A percentile compares a stretch with the other conserved stretches of the same genome.
These are phyloP conservation scores for Stictocephala bisonia DNA, from an alignment of 2,888 invertebrate genomes.

Conservation along the genomic window DNA sequence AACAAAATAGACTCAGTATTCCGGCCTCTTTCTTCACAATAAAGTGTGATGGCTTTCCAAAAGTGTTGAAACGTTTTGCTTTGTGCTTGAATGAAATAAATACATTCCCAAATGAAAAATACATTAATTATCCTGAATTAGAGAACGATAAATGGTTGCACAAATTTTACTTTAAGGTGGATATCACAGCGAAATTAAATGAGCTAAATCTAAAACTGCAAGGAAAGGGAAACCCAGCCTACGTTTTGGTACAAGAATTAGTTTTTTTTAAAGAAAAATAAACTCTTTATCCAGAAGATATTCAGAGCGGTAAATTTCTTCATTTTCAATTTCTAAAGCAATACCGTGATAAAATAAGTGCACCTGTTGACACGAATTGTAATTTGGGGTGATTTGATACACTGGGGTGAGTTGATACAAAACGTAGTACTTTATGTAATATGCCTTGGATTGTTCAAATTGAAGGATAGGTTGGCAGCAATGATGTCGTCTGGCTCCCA, in stretches of 20 bases:
- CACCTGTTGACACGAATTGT: no score
- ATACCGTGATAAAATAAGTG: constrained; percentile 52
- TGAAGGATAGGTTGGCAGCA: no score
- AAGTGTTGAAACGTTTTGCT: constrained; percentile 57
- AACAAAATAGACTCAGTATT: constrained; percentile 53
- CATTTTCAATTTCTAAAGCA: constrained; percentile 50
- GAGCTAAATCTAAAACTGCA: constrained; percentile 59
- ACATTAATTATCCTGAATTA: constrained; percentile 21
- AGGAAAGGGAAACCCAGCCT: constrained; percentile 55
- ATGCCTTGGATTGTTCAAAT: no score
- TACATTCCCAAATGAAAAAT: constrained; percentile 51
- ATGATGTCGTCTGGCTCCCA: no score
- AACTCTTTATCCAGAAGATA: constrained; percentile 49
- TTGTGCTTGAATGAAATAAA: constrained; percentile 52
- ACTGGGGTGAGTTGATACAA: no score
- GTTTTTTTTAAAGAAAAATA: constrained; percentile 42
- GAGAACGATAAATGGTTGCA: constrained; percentile 56
- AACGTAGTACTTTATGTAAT: no score
- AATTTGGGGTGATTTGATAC: no score
- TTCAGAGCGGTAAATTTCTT: no score
- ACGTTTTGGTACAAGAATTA: not conserved
- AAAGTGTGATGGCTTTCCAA: constrained; percentile 55
- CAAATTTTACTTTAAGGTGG: no score
- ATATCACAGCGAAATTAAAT: no score
- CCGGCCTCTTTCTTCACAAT: constrained; percentile 55